These are phyloP conservation scores for Neogale vison DNA, from an alignment of 2,113 vertebrate species.

Conservation along the genomic window DNA sequence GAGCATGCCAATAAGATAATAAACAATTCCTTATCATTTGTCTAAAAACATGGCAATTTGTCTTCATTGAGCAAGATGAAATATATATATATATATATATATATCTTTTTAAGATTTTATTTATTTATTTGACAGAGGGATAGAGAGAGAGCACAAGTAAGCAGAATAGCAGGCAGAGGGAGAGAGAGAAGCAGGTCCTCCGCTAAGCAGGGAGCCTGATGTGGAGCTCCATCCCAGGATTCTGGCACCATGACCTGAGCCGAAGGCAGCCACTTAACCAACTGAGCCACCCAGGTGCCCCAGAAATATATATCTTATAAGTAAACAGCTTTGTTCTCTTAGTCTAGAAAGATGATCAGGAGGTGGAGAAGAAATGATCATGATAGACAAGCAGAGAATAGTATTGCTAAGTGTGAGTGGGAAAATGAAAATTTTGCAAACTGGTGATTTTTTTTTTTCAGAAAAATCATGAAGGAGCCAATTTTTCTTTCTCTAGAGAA, in stretches of 20 bases:
- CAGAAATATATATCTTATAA: slow-evolving; percentile 7
- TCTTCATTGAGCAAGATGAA: neutral
- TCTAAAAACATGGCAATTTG: neutral
- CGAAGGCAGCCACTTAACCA: too few species aligned
- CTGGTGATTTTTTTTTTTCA: neutral
- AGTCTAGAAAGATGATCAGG: neutral
- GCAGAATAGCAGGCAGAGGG: too few species aligned
- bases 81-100: neutral
- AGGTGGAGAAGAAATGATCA: slow-evolving; percentile 18
- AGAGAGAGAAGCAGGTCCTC: too few species aligned
- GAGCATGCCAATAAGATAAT: neutral
- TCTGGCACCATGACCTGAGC: too few species aligned
- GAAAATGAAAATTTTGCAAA: slow-evolving; percentile 40
- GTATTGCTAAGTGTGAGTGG: neutral
- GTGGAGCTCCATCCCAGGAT: too few species aligned
- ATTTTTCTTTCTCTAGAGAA: neutral
- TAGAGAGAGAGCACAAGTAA: too few species aligned
- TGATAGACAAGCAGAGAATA: slow-evolving; percentile 1
- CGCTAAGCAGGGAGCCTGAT: too few species aligned
- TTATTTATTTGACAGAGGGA: too few species aligned
- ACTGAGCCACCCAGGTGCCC: too few species aligned
- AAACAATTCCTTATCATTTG: neutral
- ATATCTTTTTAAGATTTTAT: too few species aligned
- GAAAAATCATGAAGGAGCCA: neutral
- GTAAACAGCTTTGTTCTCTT: neutral